Conservation (phyloP, 2,113 vertebrate genomes). For the Acanthochromis polyacanthus region DNA sequence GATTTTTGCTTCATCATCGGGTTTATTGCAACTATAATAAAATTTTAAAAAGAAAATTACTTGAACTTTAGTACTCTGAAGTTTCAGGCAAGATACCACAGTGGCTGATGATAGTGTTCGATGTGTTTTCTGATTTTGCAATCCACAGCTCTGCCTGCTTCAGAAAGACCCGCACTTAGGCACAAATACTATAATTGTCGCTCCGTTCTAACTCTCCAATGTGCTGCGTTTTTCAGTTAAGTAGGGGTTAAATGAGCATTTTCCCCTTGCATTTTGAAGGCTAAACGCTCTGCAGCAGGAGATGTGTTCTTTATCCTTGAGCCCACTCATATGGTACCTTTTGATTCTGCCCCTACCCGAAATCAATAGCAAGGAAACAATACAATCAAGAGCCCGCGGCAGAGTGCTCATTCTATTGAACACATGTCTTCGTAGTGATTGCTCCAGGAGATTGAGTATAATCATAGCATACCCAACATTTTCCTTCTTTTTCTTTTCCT, state of each 20-base stretch:
- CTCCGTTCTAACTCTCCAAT: slow-evolving; percentile 12
- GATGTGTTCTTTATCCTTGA: slow-evolving; percentile 26
- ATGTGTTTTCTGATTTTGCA: slow-evolving; percentile 13
- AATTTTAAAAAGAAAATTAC: slow-evolving; percentile 3
- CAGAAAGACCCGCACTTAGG: slow-evolving; percentile 2
- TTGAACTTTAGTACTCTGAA: neutral
- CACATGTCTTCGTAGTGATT: slow-evolving; percentile 54
- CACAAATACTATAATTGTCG: slow-evolving; percentile 28
- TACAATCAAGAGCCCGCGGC: slow-evolving; percentile 64
- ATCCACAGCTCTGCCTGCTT: neutral
- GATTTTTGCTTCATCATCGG: slow-evolving; percentile 9
- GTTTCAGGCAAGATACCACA: neutral
- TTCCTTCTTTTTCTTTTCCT: slow-evolving; percentile 6
- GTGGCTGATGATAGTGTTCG: neutral
- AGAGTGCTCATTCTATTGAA: slow-evolving; percentile 66
- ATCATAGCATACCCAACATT: slow-evolving; percentile 35
- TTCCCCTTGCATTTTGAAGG: slow-evolving; percentile 32
- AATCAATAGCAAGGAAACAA: slow-evolving; percentile 75
- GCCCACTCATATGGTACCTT: slow-evolving; percentile 50
- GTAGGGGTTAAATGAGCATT: slow-evolving; percentile 43
- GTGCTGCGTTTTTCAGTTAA: slow-evolving; percentile 25
- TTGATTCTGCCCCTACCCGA: slow-evolving; percentile 18
- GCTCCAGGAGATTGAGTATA: slow-evolving; percentile 53
- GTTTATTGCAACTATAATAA: slow-evolving; percentile 5
- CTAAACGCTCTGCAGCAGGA: slow-evolving; percentile 36